Percentiles rank a stretch among this genome's conserved stretches.
Evolutionary conservation across 2,797 vertebrate genomes (phyloP).

Genomic region (Catharus ustulatus): DNA sequence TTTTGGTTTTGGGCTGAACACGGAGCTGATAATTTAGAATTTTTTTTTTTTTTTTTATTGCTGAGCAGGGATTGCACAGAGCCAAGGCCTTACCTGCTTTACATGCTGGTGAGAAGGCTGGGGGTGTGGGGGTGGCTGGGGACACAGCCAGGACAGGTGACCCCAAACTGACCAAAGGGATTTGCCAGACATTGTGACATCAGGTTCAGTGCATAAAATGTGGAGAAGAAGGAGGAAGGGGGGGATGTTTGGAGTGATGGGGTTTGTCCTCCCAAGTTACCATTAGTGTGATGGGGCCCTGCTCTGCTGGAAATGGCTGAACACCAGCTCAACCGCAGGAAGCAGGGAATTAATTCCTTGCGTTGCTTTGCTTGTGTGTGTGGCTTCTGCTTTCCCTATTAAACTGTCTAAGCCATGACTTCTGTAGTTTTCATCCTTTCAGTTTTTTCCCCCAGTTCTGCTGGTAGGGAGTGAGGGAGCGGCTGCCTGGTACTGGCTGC

Average conservation of each 20-base stretch:
- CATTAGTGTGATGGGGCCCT: accelerated
- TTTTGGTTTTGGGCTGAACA: neutral
- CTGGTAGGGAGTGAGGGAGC: neutral
- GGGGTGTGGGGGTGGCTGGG: neutral
- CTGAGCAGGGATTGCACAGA: neutral
- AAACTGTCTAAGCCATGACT: neutral
- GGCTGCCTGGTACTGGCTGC: too few relatives aligned
- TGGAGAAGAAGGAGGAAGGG: accelerated
- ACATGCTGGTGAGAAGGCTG: neutral
- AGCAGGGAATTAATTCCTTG: neutral
- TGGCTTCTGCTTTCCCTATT: neutral
- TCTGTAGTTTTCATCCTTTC: neutral
- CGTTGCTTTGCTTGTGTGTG: neutral
- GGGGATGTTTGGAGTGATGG: neutral
- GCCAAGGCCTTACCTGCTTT: neutral
- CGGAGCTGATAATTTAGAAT: too few relatives aligned
- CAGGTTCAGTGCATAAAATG: neutral
- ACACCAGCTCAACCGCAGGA: neutral
- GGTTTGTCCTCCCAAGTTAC: neutral
- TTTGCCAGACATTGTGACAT: neutral
- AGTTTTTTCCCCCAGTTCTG: neutral
- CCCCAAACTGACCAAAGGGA: neutral
- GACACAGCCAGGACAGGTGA: neutral
- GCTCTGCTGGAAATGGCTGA: neutral
- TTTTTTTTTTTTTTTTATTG: neutral